Evolutionary conservation across 53 echinoderm and acorn worm species (phyloP), one percentile per base, ranked within the genome.

Genomic region (Echinometra lucunter): DNA sequence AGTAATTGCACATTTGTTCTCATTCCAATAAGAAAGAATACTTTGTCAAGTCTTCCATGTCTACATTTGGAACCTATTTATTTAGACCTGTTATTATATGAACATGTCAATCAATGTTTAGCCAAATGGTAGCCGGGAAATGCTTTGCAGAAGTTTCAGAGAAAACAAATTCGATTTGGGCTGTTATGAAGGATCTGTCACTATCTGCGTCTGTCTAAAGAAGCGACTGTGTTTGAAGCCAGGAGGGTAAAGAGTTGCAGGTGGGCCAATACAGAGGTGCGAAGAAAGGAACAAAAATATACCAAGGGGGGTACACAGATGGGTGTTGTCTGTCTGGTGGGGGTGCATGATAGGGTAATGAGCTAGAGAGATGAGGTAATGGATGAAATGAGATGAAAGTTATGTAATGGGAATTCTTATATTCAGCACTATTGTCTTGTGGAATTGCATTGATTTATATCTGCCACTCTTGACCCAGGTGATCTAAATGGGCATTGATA

Each of bases 221-320:
- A 88, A 57, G 57, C 18, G 32, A 35, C 53, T 18, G 45, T 3
- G 53, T 88, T 56, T 34, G 57, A 23, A 42, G 81, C 38, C 11
- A 23, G 81, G 44, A 80, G 81, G 90, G 60, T 90, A 90, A 91
- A 91, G 69, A 91, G 66, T n/a, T 67, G 25, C 91, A 91, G 91
- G 91, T 91, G 91, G 44, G 34, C 13, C 89, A 89, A 89, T 57
- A 60, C 1, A 58, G 58, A 60, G 58, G 89, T 89, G 89, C 37
- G 89, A 89, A 89, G 32, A 35, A 30, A 37, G 9, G 40, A 37
- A 9, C 12, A 35, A n/a, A 88, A 88, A 88, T 88, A 88, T 56
- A 45, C 88, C 88, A 56, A 56, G 27, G 13, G 49, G 88, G 49
- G 88, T 15, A 56, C 49, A 56, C 30, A 88, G 45, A 55, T 30